Evolutionary conservation across 2,888 invertebrate genomes (phyloP).

Genomic region (Bugulina stolonifera): DNA sequence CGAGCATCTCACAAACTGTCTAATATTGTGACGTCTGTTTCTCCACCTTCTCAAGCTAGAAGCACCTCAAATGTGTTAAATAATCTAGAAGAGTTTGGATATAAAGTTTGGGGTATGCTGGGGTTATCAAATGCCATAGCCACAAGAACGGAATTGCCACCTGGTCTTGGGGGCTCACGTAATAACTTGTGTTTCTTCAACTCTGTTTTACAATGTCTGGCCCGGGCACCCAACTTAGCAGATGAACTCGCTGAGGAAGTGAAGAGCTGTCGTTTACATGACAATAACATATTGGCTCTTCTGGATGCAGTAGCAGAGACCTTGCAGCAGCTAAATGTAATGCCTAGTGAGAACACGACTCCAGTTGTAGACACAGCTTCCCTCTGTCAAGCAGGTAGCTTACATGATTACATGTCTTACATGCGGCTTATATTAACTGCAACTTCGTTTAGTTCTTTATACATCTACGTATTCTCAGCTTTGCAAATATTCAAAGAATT

Average conservation of each 20-base stretch:
- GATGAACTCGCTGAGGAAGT: conserved; percentile 31
- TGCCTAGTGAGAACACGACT: conserved; percentile 28
- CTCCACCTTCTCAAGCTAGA: too few species aligned
- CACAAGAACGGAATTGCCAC: conserved; percentile 24
- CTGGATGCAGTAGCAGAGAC: conserved; percentile 36
- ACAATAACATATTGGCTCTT: conserved; percentile 38
- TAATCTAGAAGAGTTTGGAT: background rate
- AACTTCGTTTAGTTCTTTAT: too few species aligned
- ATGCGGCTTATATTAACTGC: too few species aligned
- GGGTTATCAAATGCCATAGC: background rate
- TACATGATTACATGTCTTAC: too few species aligned
- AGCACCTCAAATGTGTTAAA: background rate
- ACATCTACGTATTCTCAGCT: too few species aligned
- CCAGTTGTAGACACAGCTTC: background rate
- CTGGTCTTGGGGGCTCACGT: conserved; percentile 43
- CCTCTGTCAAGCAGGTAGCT: conserved; percentile 1
- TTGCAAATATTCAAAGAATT: too few species aligned
- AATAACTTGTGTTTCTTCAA: conserved; percentile 49
- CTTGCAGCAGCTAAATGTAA: conserved; percentile 34
- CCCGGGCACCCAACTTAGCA: conserved; percentile 40
- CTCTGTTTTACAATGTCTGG: conserved; percentile 46
- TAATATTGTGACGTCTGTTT: background rate
- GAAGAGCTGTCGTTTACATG: conserved; percentile 34
- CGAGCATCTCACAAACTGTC: background rate
- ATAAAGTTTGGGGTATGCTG: background rate